phyloP scores from a whole-genome alignment of 2,797 vertebrate species.

The Helicolenus hilgendorfi region DNA sequence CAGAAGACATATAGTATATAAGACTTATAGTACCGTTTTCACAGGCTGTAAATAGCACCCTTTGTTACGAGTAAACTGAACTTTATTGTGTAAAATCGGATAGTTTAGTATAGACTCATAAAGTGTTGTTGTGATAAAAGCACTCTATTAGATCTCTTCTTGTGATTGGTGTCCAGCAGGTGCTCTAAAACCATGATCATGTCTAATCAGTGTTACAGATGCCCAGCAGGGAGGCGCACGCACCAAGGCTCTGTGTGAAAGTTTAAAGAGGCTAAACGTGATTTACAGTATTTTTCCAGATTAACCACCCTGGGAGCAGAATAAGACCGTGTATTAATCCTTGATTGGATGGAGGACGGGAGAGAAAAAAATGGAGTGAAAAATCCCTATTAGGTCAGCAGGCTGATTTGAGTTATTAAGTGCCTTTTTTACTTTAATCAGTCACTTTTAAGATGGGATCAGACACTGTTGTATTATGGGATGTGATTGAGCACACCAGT shows the following conservation, averaged over 20 bases:
- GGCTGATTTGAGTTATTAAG: slow-evolving; percentile 81
- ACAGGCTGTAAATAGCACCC: neutral
- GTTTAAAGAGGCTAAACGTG: slow-evolving; percentile 80
- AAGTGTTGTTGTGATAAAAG: slow-evolving; percentile 12
- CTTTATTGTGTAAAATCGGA: neutral
- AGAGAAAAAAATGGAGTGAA: slow-evolving; percentile 46
- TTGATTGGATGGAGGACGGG: slow-evolving; percentile 74
- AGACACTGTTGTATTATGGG: slow-evolving; percentile 78
- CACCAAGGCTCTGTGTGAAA: slow-evolving; percentile 74
- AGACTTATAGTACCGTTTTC: neutral
- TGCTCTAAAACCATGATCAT: slow-evolving; percentile 61
- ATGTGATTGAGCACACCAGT: slow-evolving; percentile 64
- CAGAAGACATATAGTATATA: too few species aligned
- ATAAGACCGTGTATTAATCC: slow-evolving; percentile 78
- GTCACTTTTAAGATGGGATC: slow-evolving; percentile 86
- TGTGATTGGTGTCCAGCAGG: slow-evolving; percentile 71
- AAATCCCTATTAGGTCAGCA: slow-evolving; percentile 78
- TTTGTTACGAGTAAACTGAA: neutral
- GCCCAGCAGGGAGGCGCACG: slow-evolving; percentile 49
- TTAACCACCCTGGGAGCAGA: slow-evolving; percentile 76
- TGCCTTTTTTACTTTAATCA: slow-evolving; percentile 81
- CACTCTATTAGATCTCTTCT: slow-evolving; percentile 6
- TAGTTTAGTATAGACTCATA: neutral
- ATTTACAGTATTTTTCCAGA: slow-evolving; percentile 82
- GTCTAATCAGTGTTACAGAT: slow-evolving; percentile 75